Evolutionary conservation across 2,797 vertebrate species (phyloP), one percentile per base, ranked within the genome.

Genomic region (Psittacula echo): DNA sequence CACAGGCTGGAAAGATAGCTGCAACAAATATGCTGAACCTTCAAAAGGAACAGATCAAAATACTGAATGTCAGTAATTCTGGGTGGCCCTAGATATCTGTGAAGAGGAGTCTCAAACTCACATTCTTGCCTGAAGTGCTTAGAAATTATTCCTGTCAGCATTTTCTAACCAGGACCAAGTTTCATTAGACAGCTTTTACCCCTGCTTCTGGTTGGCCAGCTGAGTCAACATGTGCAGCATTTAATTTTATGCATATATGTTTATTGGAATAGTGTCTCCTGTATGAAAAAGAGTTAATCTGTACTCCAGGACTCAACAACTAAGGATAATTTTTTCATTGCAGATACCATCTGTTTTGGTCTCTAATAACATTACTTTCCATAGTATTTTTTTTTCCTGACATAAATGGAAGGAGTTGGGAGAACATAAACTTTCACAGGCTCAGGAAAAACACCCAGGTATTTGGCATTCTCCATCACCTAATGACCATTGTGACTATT

Each of bases 351-450:
- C 79, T 96, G 73, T 34, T 96, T 93, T 96, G 7, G 17, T 96
- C 10, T 80, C 89, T 91, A 89, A 86, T 95, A 96, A 50, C n/a
- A 77, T 61, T 83, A 39, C 11, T 85, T 5, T 45, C 50, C 30
- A 58, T 65, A 79, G 87, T n/a, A 56, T 44, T 45, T 34, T 32
- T 32, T 82, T 79, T 95, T 66, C 21, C 60, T 84, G 29, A 64
- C 92, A 81, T 34, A 76, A 95, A 77, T 45, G 23, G 21, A 34
- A 34, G 15, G n/a, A 34, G 7, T 39, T 86, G 64, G 64, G 79
- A 96, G 34, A 96, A 79, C 16, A 68, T 75, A 82, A 90, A 75
- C 60, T 94, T 97, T 48, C 87, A 87, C 34, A 93, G 48, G 14
- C 11, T 82, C 13, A 73, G 87, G 48, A 73, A 68, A 85, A 83